A percentile compares a stretch with the other conserved stretches of the same genome.
Conservation (phyloP, 2,113 vertebrate species). For the Corvus hawaiiensis region DNA sequence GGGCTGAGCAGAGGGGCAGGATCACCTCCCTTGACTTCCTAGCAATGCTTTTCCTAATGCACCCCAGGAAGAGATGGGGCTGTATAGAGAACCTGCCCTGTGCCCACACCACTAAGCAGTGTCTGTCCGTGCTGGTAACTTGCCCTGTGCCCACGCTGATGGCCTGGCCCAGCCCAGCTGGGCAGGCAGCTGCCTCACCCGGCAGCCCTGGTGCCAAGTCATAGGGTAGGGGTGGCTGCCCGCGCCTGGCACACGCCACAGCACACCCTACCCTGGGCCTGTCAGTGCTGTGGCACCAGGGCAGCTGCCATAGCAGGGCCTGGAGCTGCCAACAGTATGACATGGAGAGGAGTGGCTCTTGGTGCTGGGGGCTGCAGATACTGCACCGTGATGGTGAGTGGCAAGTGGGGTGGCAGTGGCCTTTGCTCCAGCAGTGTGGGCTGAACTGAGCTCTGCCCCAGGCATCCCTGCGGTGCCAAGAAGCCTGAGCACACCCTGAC, state of each 20-base stretch:
- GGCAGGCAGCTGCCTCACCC: background rate
- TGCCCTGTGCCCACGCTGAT: fast-evolving
- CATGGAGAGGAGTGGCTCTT: fast-evolving
- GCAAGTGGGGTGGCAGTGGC: fast-evolving
- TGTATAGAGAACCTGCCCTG: fast-evolving
- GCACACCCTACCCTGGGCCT: background rate
- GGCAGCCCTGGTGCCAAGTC: fast-evolving
- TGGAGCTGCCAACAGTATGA: background rate
- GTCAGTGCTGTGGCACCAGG: fast-evolving
- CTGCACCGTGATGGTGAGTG: fast-evolving
- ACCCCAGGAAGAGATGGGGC: background rate
- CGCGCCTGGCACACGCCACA: fast-evolving
- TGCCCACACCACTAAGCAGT: fast-evolving
- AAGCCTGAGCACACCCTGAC: background rate
- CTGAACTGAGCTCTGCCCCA: background rate
- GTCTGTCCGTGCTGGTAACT: fast-evolving
- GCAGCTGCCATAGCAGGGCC: background rate
- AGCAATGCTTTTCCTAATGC: background rate
- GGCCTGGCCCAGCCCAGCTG: background rate
- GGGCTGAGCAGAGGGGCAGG: background rate
- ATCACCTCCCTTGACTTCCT: background rate
- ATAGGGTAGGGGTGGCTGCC: fast-evolving
- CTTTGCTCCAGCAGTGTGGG: background rate
- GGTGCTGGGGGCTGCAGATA: background rate
- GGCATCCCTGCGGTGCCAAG: fast-evolving